Evolutionary conservation across 2,797 vertebrate genomes (phyloP), one percentile per base, ranked within the genome.

Genomic region (Arnoldichthys spilopterus): DNA sequence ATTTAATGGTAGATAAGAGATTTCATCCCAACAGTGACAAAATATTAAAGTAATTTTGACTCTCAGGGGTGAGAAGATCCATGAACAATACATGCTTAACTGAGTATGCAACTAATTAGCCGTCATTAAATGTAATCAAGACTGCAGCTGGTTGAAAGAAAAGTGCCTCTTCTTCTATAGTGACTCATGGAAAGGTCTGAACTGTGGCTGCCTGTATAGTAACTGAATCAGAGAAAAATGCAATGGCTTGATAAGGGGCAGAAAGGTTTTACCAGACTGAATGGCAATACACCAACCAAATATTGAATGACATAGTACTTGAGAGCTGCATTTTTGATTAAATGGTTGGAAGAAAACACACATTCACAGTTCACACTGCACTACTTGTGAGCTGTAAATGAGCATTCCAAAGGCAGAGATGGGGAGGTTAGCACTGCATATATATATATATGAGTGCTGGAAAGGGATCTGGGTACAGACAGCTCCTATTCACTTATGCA

Each of bases 261-360:
- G 2, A 20, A 49, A 24, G 30, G 26, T 49, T 45, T 67, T 47
- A 30, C 15, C 43, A 68, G 7, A 12, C 26, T n/a, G 47, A 76
- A 74, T 74, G 66, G 77, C 80, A 82, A 84, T 37, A 84, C 85
- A 64, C 43, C 74, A 84, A 63, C 87, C 79, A 87, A 69, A 85
- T 58, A 3, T 71, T 13, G 47, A 37, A 73, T 74, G 73, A 72
- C n/a, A 59, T 22, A 62, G 78, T 67, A 51, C 69, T 70, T 30
- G 2, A 82, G 84, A 83, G 64, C 76, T 53, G 71, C 78, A n/a
- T 68, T 82, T 81, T 63, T 69, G 81, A n/a, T n/a, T n/a, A 16
- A 72, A 85, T 30, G 43, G 71, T 84, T 84, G 81, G 34, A 71
- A 79, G 62, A 22, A 74, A 79, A 18, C 16, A 16, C 26, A 13